Percentiles rank a stretch among this genome's conserved stretches.
Conservation (phyloP, 2,888 invertebrate genomes). For the Cantharis flavilabris region DNA sequence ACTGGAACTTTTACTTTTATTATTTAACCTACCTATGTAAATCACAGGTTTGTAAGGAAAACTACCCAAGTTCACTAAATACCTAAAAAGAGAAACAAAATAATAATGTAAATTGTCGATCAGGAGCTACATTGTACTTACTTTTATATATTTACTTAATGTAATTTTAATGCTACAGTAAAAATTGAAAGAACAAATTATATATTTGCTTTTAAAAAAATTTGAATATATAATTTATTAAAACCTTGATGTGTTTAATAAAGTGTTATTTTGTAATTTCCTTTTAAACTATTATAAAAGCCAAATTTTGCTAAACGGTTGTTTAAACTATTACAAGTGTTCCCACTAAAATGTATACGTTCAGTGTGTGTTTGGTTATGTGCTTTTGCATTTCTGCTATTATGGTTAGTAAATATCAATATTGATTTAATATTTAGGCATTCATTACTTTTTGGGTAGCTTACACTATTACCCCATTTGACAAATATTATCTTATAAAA, state of each 20-base stretch:
- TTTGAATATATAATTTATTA: background rate
- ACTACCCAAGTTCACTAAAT: background rate
- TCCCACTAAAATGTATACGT: background rate
- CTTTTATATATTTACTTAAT: background rate
- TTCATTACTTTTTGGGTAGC: background rate
- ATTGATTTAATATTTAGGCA: background rate
- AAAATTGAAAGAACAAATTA: background rate
- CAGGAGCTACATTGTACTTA: background rate
- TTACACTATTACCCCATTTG: too few species aligned
- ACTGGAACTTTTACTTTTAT: too few species aligned
- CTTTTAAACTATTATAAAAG: background rate
- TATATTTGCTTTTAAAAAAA: background rate
- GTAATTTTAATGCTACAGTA: background rate
- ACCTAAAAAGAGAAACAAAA: background rate
- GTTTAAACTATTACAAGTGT: background rate
- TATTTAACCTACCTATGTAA: too few species aligned
- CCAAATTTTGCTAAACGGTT: background rate
- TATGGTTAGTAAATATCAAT: slow-evolving; percentile 12
- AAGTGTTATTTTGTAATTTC: background rate
- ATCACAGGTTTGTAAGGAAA: background rate
- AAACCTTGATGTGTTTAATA: background rate
- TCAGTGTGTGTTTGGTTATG: slow-evolving; percentile 13
- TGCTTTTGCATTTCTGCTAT: slow-evolving; percentile 15
- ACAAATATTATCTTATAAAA: too few species aligned
- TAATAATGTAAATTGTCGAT: background rate